These are phyloP conservation scores for Anastrepha ludens DNA, from an alignment of 1,140 invertebrate genomes.

Conservation along the genomic window DNA sequence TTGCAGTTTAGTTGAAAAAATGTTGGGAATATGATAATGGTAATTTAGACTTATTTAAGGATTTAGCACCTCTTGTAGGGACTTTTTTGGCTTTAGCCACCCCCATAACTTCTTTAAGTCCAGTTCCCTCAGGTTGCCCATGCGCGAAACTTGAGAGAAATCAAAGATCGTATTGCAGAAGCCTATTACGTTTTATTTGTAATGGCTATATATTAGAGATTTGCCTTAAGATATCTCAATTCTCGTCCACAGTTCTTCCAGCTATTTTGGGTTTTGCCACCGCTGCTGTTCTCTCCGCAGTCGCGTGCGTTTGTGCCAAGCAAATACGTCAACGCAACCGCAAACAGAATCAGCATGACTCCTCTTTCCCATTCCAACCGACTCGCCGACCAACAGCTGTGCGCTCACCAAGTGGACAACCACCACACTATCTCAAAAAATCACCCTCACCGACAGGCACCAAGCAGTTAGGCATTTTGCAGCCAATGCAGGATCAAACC, in stretches of 20 bases:
- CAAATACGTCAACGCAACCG: conserved; percentile 70
- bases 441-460: conserved; percentile 88
- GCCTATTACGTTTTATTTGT: too few species aligned
- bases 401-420: conserved; percentile 78
- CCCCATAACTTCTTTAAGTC: too few species aligned
- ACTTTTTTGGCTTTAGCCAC: too few species aligned
- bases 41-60: too few species aligned
- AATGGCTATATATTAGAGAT: too few species aligned
- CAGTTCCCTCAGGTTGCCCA: too few species aligned
- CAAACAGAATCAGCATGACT: conserved; percentile 70
- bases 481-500: conserved; percentile 71
- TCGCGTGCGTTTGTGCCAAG: conserved; percentile 71
- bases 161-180: too few species aligned
- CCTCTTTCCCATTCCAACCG: conserved; percentile 77
- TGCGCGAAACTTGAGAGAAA: too few species aligned
- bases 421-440: conserved; percentile 89
- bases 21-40: too few species aligned
- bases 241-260: conserved; percentile 65
- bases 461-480: conserved; percentile 74
- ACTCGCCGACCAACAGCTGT: conserved; percentile 78
- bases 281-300: conserved; percentile 68
- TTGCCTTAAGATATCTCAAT: too few species aligned
- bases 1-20: too few species aligned
- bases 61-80: too few species aligned
- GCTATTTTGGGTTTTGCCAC: conserved; percentile 70